phyloP scores from a whole-genome alignment of 2,888 invertebrate species.

The Eupithecia centaureata region DNA sequence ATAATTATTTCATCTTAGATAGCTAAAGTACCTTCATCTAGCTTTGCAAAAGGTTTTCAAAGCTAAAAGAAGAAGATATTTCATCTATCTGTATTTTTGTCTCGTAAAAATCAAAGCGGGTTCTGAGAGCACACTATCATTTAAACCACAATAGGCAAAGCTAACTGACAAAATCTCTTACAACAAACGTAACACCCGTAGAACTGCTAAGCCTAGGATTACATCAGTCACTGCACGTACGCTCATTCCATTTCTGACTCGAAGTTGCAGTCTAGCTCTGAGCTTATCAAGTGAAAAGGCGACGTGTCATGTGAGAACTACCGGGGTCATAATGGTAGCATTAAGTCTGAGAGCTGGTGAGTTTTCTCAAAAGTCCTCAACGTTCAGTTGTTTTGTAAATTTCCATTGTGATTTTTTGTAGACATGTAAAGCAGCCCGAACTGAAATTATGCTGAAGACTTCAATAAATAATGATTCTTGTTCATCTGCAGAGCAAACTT shows the following conservation, averaged over 20 bases:
- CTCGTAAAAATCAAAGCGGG: neutral
- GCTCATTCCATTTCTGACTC: constrained; percentile 28
- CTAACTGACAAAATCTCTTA: constrained; percentile 10
- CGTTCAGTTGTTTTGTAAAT: neutral
- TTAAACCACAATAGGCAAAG: neutral
- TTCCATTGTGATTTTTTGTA: neutral
- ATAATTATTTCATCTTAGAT: too few relatives aligned
- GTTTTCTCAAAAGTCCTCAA: neutral
- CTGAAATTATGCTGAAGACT: neutral
- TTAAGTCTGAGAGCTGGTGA: constrained; percentile 9
- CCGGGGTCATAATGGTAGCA: constrained; percentile 23
- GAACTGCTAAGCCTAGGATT: constrained; percentile 21
- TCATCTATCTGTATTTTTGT: too few relatives aligned
- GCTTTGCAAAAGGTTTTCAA: too few relatives aligned
- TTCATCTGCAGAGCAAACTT: neutral
- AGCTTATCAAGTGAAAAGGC: constrained; percentile 27
- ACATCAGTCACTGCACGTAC: constrained; percentile 27
- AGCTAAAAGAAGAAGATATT: too few relatives aligned
- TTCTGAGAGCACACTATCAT: neutral
- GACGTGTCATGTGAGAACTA: constrained; percentile 21
- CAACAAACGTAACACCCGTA: constrained; percentile 15
- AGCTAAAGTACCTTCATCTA: too few relatives aligned
- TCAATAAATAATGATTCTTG: neutral
- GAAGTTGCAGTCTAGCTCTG: constrained; percentile 19
- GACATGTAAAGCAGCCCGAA: neutral